Evolutionary conservation across 92 coral and sea anemone genomes (phyloP).

Genomic region (Actinostola sp.): DNA sequence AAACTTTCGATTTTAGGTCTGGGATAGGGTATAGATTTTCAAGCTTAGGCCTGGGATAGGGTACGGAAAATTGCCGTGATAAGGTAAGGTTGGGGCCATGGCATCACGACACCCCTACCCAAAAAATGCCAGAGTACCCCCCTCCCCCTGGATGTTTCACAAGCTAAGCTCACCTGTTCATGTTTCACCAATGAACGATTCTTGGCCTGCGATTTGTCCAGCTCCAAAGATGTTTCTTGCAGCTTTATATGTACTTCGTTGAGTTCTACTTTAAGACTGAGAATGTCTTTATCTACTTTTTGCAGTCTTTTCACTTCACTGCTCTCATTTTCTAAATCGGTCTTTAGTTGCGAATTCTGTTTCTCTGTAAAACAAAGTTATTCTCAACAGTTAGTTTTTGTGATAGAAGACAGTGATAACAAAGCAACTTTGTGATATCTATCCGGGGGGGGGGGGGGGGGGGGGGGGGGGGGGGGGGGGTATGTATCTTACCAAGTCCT

Average conservation of each 20-base stretch:
- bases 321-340: slow-evolving; percentile 74
- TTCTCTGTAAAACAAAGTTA: slow-evolving; percentile 43
- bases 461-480: no score
- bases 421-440: not conserved
- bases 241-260: slow-evolving; percentile 71
- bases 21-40: no score
- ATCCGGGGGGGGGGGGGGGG: no score
- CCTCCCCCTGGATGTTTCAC: not conserved
- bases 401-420: not conserved
- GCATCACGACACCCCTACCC: no score
- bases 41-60: no score
- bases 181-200: slow-evolving; percentile 86
- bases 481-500: slow-evolving; percentile 84
- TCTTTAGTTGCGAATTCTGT: slow-evolving; percentile 55
- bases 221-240: slow-evolving; percentile 74
- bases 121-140: no score
- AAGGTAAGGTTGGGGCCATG: no score
- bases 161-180: slow-evolving; percentile 67
- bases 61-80: no score
- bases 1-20: no score
- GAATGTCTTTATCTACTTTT: slow-evolving; percentile 73
- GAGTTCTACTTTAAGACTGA: slow-evolving; percentile 60
- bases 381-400: not conserved
- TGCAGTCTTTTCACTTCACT: slow-evolving; percentile 65
- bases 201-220: slow-evolving; percentile 89